Base-by-base conservation (phyloP, 2,888 invertebrate species). In the Cephus nigrinus region DNA sequence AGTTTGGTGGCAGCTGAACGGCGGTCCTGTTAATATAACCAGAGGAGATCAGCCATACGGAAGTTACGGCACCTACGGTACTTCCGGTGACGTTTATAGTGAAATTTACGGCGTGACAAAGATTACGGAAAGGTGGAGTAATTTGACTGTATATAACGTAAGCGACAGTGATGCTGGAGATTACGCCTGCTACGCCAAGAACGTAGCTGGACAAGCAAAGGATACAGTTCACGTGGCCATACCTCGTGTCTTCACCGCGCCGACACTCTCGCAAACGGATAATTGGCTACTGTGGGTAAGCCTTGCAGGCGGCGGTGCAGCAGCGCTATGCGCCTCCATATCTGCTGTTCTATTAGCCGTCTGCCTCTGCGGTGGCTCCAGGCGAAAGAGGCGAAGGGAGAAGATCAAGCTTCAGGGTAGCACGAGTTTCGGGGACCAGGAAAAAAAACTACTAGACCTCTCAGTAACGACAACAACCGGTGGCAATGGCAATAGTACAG, bases 391-490 rank as follows among this genome's bases (percentile, higher is more conserved):
- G 12, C 92, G 93, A 1, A 92, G 93, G 74, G 93, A 93, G 77
- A 94, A 94, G 86, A 94, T 95, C 82, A 96, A 96, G 71, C 93
- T 96, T 78, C 96, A 96, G 86, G 94, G 95, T 73, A 96, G 96
- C 90, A 94, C 96, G 1, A 97, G 96, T 89, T 96, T 96, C 88
- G 96, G 96, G 74, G 97, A 97, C 87, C 97, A 97, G 92, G 97
- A 97, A 88, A 97, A 97, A 91, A 96, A 97, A 88, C 92, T 97
- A 78, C 92, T 97, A 81, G 97, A 97, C 85, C 94, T 96, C 31
- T 97, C 97, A 83, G 95, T 95, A 68, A 95, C 95, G 23, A 95
- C 95, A 11, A 95, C 95, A 0, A 94, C 94, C 36, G 92, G 93
- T 80, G 93, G 93, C 32, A 93, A 93, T 83, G 86, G 83, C 31